These are phyloP conservation scores for Horisme vitalbata DNA, from an alignment of 2,888 invertebrate genomes.

Conservation along the genomic window DNA sequence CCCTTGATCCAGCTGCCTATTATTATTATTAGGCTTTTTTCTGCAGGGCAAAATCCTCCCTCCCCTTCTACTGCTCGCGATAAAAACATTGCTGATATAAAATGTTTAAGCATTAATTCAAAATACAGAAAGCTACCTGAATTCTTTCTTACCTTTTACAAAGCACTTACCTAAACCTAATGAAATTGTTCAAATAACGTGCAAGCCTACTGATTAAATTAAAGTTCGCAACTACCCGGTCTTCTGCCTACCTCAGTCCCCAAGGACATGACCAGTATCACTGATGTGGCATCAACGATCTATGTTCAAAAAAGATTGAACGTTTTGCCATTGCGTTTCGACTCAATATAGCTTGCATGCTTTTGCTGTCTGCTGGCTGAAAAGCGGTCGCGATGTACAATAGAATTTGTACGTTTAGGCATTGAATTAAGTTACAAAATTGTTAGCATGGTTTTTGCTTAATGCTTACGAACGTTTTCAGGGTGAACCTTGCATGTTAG, in stretches of 20 bases:
- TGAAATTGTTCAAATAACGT: conserved; percentile 24
- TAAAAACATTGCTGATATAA: too few species aligned
- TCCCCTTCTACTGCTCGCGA: too few species aligned
- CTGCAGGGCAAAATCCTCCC: too few species aligned
- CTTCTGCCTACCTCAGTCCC: conserved; percentile 22
- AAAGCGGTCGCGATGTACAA: neutral
- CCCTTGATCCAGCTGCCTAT: too few species aligned
- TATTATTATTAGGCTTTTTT: too few species aligned
- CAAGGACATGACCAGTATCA: conserved; percentile 32
- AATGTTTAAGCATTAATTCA: neutral
- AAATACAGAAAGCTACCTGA: neutral
- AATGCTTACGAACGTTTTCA: neutral
- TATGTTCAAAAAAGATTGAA: neutral
- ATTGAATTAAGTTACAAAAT: conserved; percentile 11
- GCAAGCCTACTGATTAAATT: conserved; percentile 25
- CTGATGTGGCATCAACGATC: neutral
- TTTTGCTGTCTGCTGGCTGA: neutral
- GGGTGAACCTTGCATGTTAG: neutral
- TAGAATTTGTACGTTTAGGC: conserved; percentile 11
- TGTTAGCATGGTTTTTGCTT: neutral
- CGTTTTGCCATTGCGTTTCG: conserved; percentile 5
- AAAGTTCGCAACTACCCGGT: conserved; percentile 21
- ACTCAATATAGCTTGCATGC: conserved; percentile 3
- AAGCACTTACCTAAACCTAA: conserved; percentile 16
- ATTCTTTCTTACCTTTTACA: conserved; percentile 8